A percentile compares a stretch with the other conserved stretches of the same genome.
phyloP scores from a whole-genome alignment of 2,888 invertebrate species.

The Ochropleura plecta region DNA sequence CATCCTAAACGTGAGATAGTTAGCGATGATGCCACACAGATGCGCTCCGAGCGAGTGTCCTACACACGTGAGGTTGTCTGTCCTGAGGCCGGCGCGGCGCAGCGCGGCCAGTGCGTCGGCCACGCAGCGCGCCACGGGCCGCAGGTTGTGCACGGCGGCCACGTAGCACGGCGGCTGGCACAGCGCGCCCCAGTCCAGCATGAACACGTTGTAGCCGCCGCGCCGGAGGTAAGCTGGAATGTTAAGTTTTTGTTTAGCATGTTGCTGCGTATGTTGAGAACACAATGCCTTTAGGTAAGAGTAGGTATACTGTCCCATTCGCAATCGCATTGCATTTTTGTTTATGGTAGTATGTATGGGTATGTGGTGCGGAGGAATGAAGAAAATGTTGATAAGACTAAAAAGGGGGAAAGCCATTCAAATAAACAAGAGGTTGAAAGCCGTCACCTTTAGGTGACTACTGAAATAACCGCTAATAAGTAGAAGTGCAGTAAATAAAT shows the following conservation, averaged over 20 bases:
- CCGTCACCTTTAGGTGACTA: too few relatives aligned
- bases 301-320: not conserved
- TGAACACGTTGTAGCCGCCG: constrained; percentile 94
- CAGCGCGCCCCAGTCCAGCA: constrained; percentile 94
- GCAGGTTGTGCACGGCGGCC: constrained; percentile 94
- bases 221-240: constrained; percentile 92
- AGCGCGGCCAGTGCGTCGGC: constrained; percentile 92
- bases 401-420: too few relatives aligned
- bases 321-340: not conserved
- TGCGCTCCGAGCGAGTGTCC: constrained; percentile 95
- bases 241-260: not conserved
- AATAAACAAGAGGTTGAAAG: too few relatives aligned
- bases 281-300: not conserved
- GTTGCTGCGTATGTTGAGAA: not conserved
- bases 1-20: constrained; percentile 93
- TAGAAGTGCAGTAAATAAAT: too few relatives aligned
- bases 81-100: constrained; percentile 92
- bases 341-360: not conserved
- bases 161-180: constrained; percentile 93
- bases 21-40: constrained; percentile 94
- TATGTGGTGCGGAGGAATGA: not conserved
- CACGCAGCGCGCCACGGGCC: constrained; percentile 93
- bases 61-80: constrained; percentile 93
- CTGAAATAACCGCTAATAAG: too few relatives aligned
- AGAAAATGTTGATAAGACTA: not conserved